Conservation (phyloP, 2,113 vertebrate genomes). For the Zonotrichia leucophrys region DNA sequence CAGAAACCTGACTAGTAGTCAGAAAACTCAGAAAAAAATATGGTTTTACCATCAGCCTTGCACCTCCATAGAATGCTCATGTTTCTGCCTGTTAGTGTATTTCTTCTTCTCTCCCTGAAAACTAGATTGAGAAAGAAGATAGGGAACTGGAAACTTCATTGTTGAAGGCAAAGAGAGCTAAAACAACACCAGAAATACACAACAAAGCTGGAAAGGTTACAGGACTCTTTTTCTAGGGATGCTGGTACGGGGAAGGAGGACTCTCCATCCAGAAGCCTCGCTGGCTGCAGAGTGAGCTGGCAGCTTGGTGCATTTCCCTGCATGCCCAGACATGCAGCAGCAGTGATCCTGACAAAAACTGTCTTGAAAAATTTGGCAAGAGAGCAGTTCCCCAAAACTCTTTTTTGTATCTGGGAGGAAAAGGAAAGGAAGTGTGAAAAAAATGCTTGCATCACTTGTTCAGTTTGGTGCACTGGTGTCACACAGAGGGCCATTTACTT, state of each 20-base stretch:
- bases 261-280: background rate
- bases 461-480: background rate
- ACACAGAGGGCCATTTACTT: background rate
- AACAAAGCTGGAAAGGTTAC: background rate
- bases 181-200: background rate
- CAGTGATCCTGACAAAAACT: background rate
- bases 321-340: background rate
- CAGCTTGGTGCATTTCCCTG: background rate
- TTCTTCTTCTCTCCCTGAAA: background rate
- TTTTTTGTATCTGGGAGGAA: background rate
- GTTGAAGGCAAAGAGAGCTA: background rate
- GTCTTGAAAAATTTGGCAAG: background rate
- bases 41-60: background rate
- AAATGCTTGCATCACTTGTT: background rate
- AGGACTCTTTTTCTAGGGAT: background rate
- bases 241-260: background rate
- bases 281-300: background rate
- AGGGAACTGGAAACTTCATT: background rate
- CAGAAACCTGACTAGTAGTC: background rate
- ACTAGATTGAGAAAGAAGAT: background rate
- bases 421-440: background rate
- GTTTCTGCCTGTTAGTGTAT: background rate
- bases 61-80: background rate
- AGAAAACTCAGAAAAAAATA: background rate
- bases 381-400: background rate